Conservation (phyloP, 1,140 invertebrate genomes). For the Drosophila orena region DNA sequence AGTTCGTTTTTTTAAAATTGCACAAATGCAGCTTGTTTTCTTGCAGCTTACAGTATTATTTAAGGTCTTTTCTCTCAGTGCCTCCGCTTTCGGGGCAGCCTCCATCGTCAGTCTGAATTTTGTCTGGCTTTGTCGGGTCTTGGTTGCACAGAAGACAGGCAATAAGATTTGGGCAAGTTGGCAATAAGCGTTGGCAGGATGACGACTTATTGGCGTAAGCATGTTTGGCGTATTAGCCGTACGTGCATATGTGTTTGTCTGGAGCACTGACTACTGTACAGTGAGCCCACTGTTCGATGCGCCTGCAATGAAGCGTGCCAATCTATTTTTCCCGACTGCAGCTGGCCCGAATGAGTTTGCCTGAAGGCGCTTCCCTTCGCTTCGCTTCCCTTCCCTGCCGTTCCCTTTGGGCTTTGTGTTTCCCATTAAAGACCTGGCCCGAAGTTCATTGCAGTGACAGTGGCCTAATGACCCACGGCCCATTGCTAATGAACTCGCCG, state of each 20-base stretch:
- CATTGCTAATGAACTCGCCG: conserved; percentile 70
- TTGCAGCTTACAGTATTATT: not conserved
- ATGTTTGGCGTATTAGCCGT: conserved; percentile 76
- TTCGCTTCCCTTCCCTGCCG: too few relatives aligned
- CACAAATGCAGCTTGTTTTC: not conserved
- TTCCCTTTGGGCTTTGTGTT: not conserved
- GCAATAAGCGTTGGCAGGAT: conserved; percentile 47
- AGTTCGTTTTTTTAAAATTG: not conserved
- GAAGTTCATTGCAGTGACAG: conserved; percentile 62
- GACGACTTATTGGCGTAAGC: conserved; percentile 82
- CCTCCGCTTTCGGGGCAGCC: not conserved
- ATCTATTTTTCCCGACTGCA: conserved; percentile 61
- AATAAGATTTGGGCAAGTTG: conserved; percentile 68
- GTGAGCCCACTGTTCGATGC: not conserved
- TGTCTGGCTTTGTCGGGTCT: conserved; percentile 37
- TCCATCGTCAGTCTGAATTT: conserved; percentile 7
- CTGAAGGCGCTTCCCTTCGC: not conserved
- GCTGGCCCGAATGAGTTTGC: not conserved
- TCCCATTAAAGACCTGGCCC: conserved; percentile 33
- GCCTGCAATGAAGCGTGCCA: conserved; percentile 63
- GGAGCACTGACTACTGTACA: not conserved
- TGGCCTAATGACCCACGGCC: conserved; percentile 59
- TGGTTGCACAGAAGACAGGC: conserved; percentile 39
- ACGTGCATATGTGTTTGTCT: conserved; percentile 42
- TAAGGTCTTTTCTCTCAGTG: not conserved